These are phyloP conservation scores for Rotaria socialis DNA, from an alignment of 2,888 invertebrate genomes.

Conservation along the genomic window DNA sequence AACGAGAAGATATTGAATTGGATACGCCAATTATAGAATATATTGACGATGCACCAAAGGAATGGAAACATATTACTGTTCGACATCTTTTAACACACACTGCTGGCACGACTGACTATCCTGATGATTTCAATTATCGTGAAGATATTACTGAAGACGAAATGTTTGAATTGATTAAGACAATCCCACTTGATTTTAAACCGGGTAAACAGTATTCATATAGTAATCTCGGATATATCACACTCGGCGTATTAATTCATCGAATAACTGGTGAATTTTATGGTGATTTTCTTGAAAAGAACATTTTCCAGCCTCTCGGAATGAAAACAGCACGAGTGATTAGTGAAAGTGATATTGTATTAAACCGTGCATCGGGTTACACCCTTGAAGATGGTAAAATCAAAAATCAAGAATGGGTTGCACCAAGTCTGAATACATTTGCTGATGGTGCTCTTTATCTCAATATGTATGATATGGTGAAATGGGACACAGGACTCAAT, in stretches of 20 bases:
- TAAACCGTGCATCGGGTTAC: background rate
- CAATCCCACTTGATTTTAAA: background rate
- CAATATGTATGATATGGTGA: background rate
- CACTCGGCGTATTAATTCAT: background rate
- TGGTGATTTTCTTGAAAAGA: background rate
- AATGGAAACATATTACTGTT: conserved; percentile 2
- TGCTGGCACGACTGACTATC: background rate
- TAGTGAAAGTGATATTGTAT: background rate
- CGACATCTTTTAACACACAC: conserved; percentile 7
- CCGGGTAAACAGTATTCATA: background rate
- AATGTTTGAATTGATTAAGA: background rate
- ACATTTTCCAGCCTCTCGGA: background rate
- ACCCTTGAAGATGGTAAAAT: background rate
- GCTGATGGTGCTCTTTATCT: conserved; percentile 21
- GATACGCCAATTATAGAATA: background rate
- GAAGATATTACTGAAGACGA: background rate
- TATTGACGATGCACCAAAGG: background rate
- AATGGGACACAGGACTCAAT: background rate
- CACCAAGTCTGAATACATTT: background rate
- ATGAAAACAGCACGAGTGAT: background rate
- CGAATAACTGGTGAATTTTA: background rate
- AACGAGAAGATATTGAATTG: background rate
- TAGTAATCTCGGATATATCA: background rate
- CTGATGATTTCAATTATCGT: background rate
- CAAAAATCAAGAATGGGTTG: background rate